phyloP scores from a whole-genome alignment of 2,797 vertebrate species.

The Alectoris magna region DNA sequence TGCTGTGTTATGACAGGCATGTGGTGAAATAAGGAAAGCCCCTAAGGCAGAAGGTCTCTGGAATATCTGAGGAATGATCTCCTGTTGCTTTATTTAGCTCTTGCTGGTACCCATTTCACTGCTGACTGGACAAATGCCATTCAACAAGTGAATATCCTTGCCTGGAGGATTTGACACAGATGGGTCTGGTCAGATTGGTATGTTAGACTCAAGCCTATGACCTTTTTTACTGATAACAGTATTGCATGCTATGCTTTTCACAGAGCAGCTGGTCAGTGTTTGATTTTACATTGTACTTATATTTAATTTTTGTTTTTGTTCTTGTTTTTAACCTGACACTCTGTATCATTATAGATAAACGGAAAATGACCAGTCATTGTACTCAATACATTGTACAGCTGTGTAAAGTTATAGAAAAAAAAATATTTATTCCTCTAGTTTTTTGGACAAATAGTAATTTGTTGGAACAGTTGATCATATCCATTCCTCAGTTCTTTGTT shows the following conservation, averaged over 20 bases:
- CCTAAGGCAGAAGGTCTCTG: slow-evolving; percentile 45
- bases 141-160: slow-evolving; percentile 57
- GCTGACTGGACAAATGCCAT: slow-evolving; percentile 69
- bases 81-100: slow-evolving; percentile 72
- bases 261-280: not conserved
- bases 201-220: not conserved
- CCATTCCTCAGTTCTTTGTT: not conserved
- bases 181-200: slow-evolving; percentile 53
- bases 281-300: slow-evolving; percentile 18
- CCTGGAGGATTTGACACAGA: slow-evolving; percentile 65
- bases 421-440: not conserved
- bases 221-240: slow-evolving; percentile 22
- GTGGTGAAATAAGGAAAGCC: slow-evolving; percentile 51
- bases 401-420: not conserved
- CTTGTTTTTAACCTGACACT: not conserved
- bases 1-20: slow-evolving; percentile 49
- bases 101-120: slow-evolving; percentile 73
- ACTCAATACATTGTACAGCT: not conserved
- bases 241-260: not conserved
- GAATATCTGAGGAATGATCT: slow-evolving; percentile 52
- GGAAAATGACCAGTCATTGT: not conserved
- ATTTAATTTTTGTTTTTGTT: slow-evolving; percentile 4
- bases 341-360: not conserved
- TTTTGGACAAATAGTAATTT: not conserved
- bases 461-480: not conserved